Percentiles rank a stretch among this genome's conserved stretches.
Conservation (phyloP, 2,797 vertebrate genomes). For the Pogonophryne albipinna region DNA sequence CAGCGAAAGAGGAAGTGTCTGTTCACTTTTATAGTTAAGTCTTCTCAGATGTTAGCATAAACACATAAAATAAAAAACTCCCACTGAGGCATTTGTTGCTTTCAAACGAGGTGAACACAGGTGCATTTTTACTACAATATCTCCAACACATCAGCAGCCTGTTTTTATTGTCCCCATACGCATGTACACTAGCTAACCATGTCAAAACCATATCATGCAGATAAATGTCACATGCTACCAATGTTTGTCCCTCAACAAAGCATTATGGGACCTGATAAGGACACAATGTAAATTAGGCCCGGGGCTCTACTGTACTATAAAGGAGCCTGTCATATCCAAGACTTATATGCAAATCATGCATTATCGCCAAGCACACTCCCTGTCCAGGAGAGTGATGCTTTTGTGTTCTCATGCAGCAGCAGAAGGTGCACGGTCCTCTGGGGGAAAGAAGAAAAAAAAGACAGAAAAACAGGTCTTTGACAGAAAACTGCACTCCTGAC, state of each 20-base stretch:
- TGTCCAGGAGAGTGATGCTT: constrained; percentile 72
- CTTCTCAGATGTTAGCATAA: constrained; percentile 34
- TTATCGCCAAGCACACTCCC: constrained; percentile 74
- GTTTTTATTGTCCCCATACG: constrained; percentile 74
- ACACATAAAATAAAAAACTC: constrained; percentile 28
- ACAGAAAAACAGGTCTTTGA: constrained; percentile 71
- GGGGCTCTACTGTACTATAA: constrained; percentile 60
- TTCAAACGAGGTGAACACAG: constrained; percentile 45
- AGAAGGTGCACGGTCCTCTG: constrained; percentile 64
- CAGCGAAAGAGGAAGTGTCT: constrained; percentile 24
- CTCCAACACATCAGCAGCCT: constrained; percentile 51
- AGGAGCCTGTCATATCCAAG: constrained; percentile 72
- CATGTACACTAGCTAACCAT: constrained; percentile 62
- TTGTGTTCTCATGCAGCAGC: constrained; percentile 69
- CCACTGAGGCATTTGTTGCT: constrained; percentile 19
- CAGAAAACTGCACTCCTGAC: constrained; percentile 72
- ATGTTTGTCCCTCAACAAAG: constrained; percentile 75
- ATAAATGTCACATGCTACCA: constrained; percentile 74
- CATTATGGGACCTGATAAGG: constrained; percentile 76
- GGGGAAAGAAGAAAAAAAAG: constrained; percentile 13
- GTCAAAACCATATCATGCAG: constrained; percentile 66
- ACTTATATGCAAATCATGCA: constrained; percentile 82
- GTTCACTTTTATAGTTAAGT: constrained; percentile 39
- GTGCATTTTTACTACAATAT: constrained; percentile 40
- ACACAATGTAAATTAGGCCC: constrained; percentile 77